Evolutionary conservation across 2,797 vertebrate genomes (phyloP).

Genomic region (Furcifer pardalis): DNA sequence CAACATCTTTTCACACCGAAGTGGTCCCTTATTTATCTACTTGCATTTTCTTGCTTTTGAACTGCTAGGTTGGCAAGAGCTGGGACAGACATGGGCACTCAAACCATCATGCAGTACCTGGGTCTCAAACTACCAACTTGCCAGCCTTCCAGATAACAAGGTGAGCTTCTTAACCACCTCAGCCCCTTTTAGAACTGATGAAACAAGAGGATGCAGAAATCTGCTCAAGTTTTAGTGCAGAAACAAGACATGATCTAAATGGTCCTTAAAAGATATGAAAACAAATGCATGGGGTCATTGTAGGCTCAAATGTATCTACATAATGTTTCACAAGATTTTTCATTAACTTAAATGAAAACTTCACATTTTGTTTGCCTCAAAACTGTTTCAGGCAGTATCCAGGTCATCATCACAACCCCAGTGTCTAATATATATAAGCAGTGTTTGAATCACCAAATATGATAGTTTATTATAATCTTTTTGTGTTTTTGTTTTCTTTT

Average conservation of each 20-base stretch:
- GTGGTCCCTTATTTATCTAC: too few relatives aligned
- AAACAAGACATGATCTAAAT: conserved; percentile 21
- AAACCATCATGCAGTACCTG: too few relatives aligned
- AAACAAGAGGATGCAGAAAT: not conserved
- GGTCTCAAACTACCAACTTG: too few relatives aligned
- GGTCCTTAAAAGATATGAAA: not conserved
- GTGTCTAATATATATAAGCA: not conserved
- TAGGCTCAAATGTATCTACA: not conserved
- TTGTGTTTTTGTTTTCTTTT: too few relatives aligned
- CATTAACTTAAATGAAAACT: conserved; percentile 9
- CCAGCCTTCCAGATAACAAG: too few relatives aligned
- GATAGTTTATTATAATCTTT: not conserved
- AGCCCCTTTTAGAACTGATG: too few relatives aligned
- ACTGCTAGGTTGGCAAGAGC: too few relatives aligned
- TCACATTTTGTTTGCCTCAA: conserved; percentile 7
- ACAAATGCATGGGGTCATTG: not conserved
- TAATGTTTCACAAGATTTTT: conserved; percentile 1
- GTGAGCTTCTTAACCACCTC: too few relatives aligned
- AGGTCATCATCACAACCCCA: not conserved
- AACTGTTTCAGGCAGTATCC: not conserved
- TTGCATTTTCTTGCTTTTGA: too few relatives aligned
- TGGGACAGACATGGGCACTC: too few relatives aligned
- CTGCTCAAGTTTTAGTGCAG: not conserved
- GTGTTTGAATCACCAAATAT: not conserved
- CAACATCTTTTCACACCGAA: too few relatives aligned